phyloP scores from a whole-genome alignment of 2,113 vertebrate species.

The human region DNA sequence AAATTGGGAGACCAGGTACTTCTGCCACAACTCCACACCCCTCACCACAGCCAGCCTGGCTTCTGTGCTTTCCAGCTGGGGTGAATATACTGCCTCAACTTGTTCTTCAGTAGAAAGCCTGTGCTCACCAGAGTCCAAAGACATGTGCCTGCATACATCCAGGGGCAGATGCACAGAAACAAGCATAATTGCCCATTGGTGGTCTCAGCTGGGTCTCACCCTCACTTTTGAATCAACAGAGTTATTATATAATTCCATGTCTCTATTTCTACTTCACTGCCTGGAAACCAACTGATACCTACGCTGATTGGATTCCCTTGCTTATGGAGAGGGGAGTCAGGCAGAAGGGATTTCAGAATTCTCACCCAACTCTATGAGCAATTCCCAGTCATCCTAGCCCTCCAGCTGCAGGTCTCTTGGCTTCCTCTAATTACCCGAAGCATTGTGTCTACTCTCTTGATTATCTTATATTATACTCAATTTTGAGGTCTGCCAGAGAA shows the following conservation, averaged over 20 bases:
- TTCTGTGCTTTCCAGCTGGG: background rate
- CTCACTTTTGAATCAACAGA: constrained; percentile 9
- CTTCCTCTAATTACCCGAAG: background rate
- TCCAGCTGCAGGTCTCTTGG: background rate
- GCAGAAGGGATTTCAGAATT: background rate
- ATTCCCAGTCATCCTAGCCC: background rate
- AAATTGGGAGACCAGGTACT: background rate
- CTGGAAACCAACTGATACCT: background rate
- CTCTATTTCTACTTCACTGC: background rate
- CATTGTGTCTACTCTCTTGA: background rate
- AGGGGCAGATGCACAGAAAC: background rate
- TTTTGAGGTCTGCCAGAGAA: constrained; percentile 3
- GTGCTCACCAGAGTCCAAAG: background rate
- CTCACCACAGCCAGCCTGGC: background rate
- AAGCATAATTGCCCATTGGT: too few relatives aligned
- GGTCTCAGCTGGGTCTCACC: background rate
- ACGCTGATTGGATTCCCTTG: background rate
- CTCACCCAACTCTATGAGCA: background rate
- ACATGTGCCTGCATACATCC: background rate
- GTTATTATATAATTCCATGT: background rate
- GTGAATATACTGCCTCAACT: background rate
- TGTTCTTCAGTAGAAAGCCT: background rate
- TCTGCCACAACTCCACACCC: background rate
- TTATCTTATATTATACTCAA: background rate
- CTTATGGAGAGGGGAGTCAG: background rate